Evolutionary conservation across 1,140 invertebrate species (phyloP).

Genomic region (Temnothorax nylanderi): DNA sequence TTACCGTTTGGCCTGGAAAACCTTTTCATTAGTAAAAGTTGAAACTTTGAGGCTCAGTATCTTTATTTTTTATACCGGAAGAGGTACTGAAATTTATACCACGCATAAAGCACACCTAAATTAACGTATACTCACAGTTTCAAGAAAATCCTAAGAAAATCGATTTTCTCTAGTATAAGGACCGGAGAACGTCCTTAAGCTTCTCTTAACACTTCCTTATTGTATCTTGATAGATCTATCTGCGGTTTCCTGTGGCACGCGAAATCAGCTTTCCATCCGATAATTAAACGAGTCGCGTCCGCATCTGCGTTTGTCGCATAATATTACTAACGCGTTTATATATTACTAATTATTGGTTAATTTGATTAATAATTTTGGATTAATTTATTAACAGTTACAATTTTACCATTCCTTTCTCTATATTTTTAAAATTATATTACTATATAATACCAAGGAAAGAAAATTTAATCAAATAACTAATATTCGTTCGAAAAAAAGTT

Average conservation of each 20-base stretch:
- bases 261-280: not conserved
- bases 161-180: no score
- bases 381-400: not conserved
- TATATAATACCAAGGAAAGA: not conserved
- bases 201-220: slow-evolving; percentile 17
- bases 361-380: slow-evolving; percentile 15
- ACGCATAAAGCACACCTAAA: no score
- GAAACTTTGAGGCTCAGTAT: no score
- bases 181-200: no score
- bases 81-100: no score
- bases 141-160: no score
- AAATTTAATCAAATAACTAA: not conserved
- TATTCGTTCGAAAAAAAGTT: not conserved
- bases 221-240: not conserved
- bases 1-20: no score
- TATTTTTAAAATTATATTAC: slow-evolving; percentile 4
- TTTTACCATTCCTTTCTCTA: not conserved
- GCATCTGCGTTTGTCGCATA: not conserved
- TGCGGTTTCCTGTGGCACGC: not conserved
- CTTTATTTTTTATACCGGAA: no score
- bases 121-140: no score
- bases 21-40: no score
- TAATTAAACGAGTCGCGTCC: not conserved
- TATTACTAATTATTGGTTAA: not conserved
- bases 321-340: not conserved